Evolutionary conservation across 2,888 invertebrate genomes (phyloP), one percentile per base, ranked within the genome.

Genomic region (Nemoura dubitans): DNA sequence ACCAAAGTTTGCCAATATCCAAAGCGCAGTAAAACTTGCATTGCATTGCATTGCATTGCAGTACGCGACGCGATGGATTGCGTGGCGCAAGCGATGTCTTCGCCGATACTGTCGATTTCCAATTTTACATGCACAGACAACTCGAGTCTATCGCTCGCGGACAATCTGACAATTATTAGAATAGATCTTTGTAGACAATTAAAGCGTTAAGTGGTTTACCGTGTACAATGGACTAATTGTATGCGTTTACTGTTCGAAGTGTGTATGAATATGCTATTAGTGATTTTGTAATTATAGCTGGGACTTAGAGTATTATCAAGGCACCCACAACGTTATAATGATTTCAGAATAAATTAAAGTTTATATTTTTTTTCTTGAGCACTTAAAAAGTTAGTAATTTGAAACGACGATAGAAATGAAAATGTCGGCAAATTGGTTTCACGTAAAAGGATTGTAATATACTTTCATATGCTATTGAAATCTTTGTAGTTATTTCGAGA

Each of bases 181-280:
- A 59, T 21, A 59, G 59, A 59, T 59, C 21, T 59, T 14, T 21
- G 59, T 21, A 36, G 21, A 59, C 59, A 59, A 59, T 16, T 59
- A 16, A 21, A 59, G 59, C 21, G 59, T 10, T 59, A 59, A 59
- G 59, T 59, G 59, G 59, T 7, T 7, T 59, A 59, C 21, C 21
- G 59, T 59, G 59, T 59, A 59, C 59, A n/a, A n/a, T n/a, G n/a
- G 59, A 59, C 59, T 59, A 59, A 59, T 59, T 59, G 14, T 59
- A 10, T 10, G 59, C 21, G 16, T 16, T 16, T 59, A 59, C 59
- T 59, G 21, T 21, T 1, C 59, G 14, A 3, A 21, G 21, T 7
- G 59, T 59, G 59, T 59, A 16, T 21, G 14, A 59, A 59, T 21
- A 21, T 59, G 59, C 14, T 21, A 59, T 59, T 59, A 59, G 59